Conservation (phyloP, 2,888 invertebrate species). For the Sesamia inferens region DNA sequence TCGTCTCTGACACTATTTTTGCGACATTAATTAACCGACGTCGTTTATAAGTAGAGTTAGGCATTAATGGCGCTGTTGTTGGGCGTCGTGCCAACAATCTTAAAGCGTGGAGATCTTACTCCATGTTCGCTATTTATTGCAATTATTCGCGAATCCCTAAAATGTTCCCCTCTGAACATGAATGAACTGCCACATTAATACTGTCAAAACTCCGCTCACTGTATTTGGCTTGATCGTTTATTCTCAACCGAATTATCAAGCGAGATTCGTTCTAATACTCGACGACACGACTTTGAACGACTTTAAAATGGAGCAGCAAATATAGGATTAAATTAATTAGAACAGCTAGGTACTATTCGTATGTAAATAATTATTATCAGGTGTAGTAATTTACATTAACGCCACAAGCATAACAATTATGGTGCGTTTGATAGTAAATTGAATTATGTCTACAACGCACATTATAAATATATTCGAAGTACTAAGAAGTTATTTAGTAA, state of each 20-base stretch:
- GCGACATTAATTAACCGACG: conserved; percentile 68
- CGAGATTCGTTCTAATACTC: conserved; percentile 46
- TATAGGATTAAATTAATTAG: conserved; percentile 51
- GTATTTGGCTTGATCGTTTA: conserved; percentile 40
- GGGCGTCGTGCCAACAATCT: conserved; percentile 75
- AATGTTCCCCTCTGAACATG: conserved; percentile 65
- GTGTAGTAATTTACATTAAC: conserved; percentile 45
- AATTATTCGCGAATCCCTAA: conserved; percentile 77
- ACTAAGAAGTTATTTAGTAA: conserved; percentile 28
- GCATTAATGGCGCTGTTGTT: conserved; percentile 70
- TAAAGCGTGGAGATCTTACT: conserved; percentile 66
- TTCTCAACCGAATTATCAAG: conserved; percentile 43
- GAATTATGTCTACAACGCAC: conserved; percentile 28
- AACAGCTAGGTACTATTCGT: conserved; percentile 28
- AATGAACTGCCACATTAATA: conserved; percentile 67
- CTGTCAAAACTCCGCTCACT: conserved; percentile 48
- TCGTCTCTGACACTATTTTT: conserved; percentile 60
- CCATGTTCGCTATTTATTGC: conserved; percentile 76
- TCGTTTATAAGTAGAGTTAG: conserved; percentile 71
- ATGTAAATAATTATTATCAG: conserved; percentile 52
- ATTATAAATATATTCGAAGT: conserved; percentile 20
- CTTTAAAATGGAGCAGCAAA: conserved; percentile 48
- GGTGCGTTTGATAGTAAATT: conserved; percentile 43
- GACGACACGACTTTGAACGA: conserved; percentile 42
- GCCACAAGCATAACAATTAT: conserved; percentile 40